Percentiles rank a stretch among this genome's conserved stretches.
phyloP scores from a whole-genome alignment of 2,888 invertebrate genomes.

The Eurois occulta region DNA sequence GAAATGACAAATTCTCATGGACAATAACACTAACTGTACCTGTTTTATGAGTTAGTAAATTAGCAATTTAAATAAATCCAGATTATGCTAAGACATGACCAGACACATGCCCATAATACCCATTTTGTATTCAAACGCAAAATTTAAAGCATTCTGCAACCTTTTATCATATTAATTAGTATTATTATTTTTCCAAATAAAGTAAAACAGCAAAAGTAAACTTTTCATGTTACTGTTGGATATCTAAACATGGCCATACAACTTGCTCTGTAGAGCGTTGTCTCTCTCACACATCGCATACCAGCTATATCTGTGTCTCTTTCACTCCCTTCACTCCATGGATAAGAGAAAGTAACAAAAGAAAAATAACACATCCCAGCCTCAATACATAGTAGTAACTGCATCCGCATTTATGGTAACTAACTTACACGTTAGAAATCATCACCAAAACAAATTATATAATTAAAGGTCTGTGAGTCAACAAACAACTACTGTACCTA shows the following conservation, averaged over 20 bases:
- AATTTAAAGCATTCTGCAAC: constrained; percentile 6
- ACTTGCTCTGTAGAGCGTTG: constrained; percentile 79
- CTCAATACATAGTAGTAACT: constrained; percentile 77
- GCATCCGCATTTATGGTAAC: constrained; percentile 72
- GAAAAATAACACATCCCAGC: constrained; percentile 87
- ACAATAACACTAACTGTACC: constrained; percentile 56
- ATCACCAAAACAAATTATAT: constrained; percentile 54
- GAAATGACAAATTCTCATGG: constrained; percentile 49
- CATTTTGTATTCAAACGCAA: constrained; percentile 12
- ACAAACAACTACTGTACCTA: constrained; percentile 77
- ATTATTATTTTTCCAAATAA: constrained; percentile 58
- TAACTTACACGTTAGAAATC: constrained; percentile 55
- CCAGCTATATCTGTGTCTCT: constrained; percentile 75
- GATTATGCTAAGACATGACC: constrained; percentile 46
- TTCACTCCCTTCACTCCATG: constrained; percentile 88
- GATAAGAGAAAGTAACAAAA: constrained; percentile 90
- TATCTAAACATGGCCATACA: constrained; percentile 73
- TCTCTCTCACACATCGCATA: constrained; percentile 78
- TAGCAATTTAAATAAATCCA: constrained; percentile 64
- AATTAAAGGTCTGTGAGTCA: constrained; percentile 69
- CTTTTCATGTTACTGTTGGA: constrained; percentile 76
- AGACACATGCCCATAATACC: background rate
- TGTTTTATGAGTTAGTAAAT: constrained; percentile 46
- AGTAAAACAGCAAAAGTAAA: constrained; percentile 76
- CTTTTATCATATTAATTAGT: constrained; percentile 1